Conservation (phyloP, 2,797 vertebrate genomes). For the Gallinago stenura region DNA sequence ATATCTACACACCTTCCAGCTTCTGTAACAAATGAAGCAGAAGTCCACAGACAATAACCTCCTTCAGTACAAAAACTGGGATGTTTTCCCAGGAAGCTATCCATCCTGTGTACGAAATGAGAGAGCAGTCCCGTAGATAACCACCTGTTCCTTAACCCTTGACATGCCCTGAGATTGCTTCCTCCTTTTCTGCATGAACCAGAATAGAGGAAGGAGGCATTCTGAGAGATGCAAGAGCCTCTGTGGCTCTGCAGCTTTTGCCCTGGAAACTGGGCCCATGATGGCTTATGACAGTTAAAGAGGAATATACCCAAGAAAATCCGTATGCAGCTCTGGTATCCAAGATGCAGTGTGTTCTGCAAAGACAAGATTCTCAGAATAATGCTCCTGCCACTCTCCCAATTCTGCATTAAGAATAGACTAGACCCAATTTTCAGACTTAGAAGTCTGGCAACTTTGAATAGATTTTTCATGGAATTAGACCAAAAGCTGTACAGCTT, state of each 20-base stretch:
- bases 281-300: background rate
- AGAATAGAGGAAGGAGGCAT: background rate
- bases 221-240: background rate
- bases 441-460: background rate
- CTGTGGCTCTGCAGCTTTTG: background rate
- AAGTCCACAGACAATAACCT: background rate
- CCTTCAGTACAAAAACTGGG: conserved; percentile 21
- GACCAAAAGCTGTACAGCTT: background rate
- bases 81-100: conserved; percentile 35
- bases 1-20: conserved; percentile 9
- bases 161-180: background rate
- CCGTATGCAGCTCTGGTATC: background rate
- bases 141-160: conserved; percentile 57
- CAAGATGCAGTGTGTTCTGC: background rate
- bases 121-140: background rate
- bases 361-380: background rate
- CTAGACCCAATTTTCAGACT: background rate
- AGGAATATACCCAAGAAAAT: background rate
- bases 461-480: background rate
- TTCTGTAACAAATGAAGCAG: background rate
- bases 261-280: background rate
- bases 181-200: background rate
- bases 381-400: background rate
- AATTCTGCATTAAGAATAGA: background rate
- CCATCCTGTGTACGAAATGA: conserved; percentile 25